phyloP scores from a whole-genome alignment of 2,888 invertebrate species.

The Ephialtes manifestator region DNA sequence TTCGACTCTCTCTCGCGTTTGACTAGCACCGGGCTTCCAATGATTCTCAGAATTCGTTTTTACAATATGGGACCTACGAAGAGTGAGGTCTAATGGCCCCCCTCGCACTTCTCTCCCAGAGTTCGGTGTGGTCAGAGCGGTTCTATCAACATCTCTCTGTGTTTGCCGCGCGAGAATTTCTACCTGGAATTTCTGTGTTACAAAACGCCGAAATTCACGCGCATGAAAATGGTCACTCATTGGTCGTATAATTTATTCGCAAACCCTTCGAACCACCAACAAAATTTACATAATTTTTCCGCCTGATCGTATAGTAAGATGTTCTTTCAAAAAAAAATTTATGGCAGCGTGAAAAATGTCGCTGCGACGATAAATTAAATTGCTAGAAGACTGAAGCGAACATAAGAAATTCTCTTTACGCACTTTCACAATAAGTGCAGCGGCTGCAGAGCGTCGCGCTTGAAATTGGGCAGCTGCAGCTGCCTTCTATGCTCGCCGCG shows the following conservation, averaged over 20 bases:
- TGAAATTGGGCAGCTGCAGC: constrained; percentile 16
- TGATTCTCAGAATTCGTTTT: constrained; percentile 49
- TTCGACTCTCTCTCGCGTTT: constrained; percentile 22
- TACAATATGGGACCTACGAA: background rate
- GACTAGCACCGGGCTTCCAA: constrained; percentile 18
- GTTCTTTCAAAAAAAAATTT: background rate
- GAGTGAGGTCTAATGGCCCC: background rate
- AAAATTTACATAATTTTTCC: constrained; percentile 1
- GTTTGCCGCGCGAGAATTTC: background rate
- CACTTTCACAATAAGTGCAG: constrained; percentile 50
- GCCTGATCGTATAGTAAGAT: background rate
- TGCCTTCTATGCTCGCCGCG: constrained; percentile 3
- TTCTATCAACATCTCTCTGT: constrained; percentile 6
- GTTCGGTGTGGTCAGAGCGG: constrained; percentile 2
- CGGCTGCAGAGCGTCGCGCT: background rate
- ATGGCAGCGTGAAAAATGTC: background rate
- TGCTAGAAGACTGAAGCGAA: constrained; percentile 7
- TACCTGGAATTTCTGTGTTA: constrained; percentile 35
- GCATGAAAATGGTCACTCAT: constrained; percentile 37
- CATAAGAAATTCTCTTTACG: constrained; percentile 27
- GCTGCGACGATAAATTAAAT: background rate
- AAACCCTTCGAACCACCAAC: background rate
- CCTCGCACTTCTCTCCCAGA: background rate
- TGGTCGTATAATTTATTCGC: constrained; percentile 29
- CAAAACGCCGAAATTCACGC: constrained; percentile 6